Evolutionary conservation across 1,140 invertebrate species (phyloP).

Genomic region (Euura saliciscinereae): DNA sequence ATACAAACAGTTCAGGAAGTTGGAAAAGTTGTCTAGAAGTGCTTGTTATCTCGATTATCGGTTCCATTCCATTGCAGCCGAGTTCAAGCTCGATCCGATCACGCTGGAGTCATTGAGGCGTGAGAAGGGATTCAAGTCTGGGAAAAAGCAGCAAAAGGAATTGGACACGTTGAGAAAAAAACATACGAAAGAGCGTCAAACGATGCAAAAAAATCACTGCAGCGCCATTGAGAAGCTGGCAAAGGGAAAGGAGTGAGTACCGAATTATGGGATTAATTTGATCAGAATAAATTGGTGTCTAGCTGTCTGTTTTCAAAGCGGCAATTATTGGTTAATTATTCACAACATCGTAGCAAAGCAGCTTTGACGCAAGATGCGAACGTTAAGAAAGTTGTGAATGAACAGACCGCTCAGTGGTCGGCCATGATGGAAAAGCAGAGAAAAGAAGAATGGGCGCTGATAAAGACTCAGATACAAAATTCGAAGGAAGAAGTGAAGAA

Average conservation of each 20-base stretch:
- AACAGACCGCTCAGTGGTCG: constrained; percentile 94
- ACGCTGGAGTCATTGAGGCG: constrained; percentile 86
- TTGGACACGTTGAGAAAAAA: constrained; percentile 89
- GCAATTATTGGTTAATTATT: constrained; percentile 11
- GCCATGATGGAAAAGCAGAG: constrained; percentile 89
- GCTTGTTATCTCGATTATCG: no score
- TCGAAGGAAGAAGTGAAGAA: constrained; percentile 87
- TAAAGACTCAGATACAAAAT: constrained; percentile 81
- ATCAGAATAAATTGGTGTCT: no score
- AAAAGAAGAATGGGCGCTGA: constrained; percentile 88
- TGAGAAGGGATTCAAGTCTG: constrained; percentile 93
- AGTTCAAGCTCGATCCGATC: constrained; percentile 82
- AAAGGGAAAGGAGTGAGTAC: constrained; percentile 85
- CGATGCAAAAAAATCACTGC: constrained; percentile 93
- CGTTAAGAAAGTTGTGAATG: constrained; percentile 80
- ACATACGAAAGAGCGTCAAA: constrained; percentile 89
- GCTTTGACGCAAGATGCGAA: constrained; percentile 78
- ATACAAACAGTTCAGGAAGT: no score
- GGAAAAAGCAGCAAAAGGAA: constrained; percentile 95
- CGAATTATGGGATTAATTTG: neutral
- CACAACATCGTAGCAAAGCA: constrained; percentile 68
- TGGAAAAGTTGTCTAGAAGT: no score
- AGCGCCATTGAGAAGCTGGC: constrained; percentile 90
- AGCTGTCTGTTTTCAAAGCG: neutral
- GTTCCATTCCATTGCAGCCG: constrained; percentile 47